Percentiles rank a stretch among this genome's conserved stretches.
Evolutionary conservation across 2,113 vertebrate species (phyloP).

Genomic region (Ondatra zibethicus): DNA sequence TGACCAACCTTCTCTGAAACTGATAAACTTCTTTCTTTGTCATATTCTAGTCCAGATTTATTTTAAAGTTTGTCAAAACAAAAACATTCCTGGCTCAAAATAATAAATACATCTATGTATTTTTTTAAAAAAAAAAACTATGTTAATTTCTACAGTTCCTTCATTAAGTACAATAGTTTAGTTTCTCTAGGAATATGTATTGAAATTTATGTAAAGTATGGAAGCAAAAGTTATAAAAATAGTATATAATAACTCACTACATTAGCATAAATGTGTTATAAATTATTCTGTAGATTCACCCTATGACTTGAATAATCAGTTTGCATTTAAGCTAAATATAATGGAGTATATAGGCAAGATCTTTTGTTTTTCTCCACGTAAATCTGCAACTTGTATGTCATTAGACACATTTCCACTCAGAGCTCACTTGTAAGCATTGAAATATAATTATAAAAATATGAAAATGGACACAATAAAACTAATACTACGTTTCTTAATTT

Average conservation of each 20-base stretch:
- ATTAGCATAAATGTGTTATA: constrained; percentile 42
- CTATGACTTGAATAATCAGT: not conserved
- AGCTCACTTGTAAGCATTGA: constrained; percentile 22
- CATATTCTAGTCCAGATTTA: not conserved
- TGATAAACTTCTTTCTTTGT: not conserved
- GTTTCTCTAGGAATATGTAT: constrained; percentile 10
- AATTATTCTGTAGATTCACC: constrained; percentile 47
- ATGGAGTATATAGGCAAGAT: not conserved
- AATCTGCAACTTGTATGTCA: constrained; percentile 15
- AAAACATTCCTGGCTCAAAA: not conserved
- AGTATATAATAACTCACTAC: not conserved
- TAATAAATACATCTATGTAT: not conserved
- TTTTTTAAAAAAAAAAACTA: not conserved
- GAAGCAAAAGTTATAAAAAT: constrained; percentile 42
- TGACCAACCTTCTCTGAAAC: not conserved
- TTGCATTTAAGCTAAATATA: constrained; percentile 47
- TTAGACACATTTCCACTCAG: not conserved
- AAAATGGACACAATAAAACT: constrained; percentile 21
- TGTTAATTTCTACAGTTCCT: not conserved
- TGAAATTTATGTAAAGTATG: constrained; percentile 4
- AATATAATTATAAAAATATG: not conserved
- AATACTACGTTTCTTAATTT: not conserved
- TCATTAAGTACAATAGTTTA: not conserved
- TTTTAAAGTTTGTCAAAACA: not conserved
- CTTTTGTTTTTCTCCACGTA: constrained; percentile 1